Conservation (phyloP, 2,888 invertebrate genomes). For the Yponomeuta malinellus region DNA sequence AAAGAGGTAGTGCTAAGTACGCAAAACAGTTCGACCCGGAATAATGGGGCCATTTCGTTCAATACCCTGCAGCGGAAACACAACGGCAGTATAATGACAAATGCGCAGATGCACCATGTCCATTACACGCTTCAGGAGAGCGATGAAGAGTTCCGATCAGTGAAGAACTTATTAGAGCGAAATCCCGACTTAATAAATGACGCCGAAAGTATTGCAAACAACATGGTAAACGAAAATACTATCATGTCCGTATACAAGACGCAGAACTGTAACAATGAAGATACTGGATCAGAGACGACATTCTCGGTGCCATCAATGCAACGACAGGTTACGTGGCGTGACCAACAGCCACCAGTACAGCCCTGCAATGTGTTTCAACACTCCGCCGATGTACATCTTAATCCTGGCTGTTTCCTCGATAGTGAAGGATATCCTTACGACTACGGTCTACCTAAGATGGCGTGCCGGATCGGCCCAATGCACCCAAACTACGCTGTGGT, state of each 20-base stretch:
- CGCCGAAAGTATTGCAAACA: conserved; percentile 78
- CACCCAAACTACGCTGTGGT: conserved; percentile 63
- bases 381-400: conserved; percentile 83
- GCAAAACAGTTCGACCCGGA: conserved; percentile 58
- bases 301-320: conserved; percentile 39
- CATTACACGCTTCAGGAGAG: conserved; percentile 67
- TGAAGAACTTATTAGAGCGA: conserved; percentile 77
- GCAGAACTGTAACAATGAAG: conserved; percentile 50
- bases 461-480: conserved; percentile 57
- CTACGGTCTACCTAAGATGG: conserved; percentile 83
- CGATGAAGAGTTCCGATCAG: conserved; percentile 71
- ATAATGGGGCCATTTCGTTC: conserved; percentile 29
- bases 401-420: conserved; percentile 85
- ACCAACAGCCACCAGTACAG: conserved; percentile 68
- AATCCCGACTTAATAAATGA: conserved; percentile 89
- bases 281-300: conserved; percentile 62
- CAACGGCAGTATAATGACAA: conserved; percentile 71
- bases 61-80: conserved; percentile 68
- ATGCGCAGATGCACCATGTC: conserved; percentile 76
- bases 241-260: conserved; percentile 64
- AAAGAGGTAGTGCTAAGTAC: conserved; percentile 78
- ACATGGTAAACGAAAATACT: conserved; percentile 64
- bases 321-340: conserved; percentile 75
- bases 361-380: conserved; percentile 75
- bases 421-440: conserved; percentile 88